Percentiles rank a stretch among this genome's conserved stretches.
Evolutionary conservation across 2,888 invertebrate genomes (phyloP).

Genomic region (Aethes cnicana): DNA sequence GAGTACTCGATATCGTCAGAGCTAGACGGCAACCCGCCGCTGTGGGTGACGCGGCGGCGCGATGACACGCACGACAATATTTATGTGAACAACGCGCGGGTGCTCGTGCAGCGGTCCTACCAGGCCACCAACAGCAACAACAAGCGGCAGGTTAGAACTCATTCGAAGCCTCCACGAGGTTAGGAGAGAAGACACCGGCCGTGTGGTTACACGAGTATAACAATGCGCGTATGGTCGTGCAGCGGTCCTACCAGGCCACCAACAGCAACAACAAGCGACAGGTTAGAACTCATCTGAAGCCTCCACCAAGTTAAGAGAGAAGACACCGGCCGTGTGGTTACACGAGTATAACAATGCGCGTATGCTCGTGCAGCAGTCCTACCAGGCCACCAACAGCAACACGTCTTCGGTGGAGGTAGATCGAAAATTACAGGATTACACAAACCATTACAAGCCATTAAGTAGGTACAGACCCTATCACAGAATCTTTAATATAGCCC

Average conservation of each 20-base stretch:
- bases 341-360: background rate
- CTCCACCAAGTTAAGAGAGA: too few species aligned
- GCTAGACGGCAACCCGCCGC: conserved; percentile 91
- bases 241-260: too few species aligned
- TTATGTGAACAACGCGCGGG: conserved; percentile 93
- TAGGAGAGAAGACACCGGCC: too few species aligned
- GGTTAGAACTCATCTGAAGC: conserved; percentile 44
- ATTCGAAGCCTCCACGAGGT: background rate
- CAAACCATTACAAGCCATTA: too few species aligned
- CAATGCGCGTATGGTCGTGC: too few species aligned
- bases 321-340: background rate
- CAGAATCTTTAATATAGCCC: too few species aligned
- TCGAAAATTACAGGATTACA: too few species aligned
- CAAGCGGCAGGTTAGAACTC: conserved; percentile 62
- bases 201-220: background rate
- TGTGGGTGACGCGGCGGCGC: conserved; percentile 89
- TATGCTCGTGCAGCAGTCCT: too few species aligned
- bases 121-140: conserved; percentile 80
- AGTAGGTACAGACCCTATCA: too few species aligned
- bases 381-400: too few species aligned
- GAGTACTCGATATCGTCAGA: conserved; percentile 89
- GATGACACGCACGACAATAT: conserved; percentile 86
- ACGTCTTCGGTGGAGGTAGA: too few species aligned
- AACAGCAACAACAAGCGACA: conserved; percentile 70
- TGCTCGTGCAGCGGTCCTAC: conserved; percentile 86